These are phyloP conservation scores for Drosophila lowei DNA, from an alignment of 1,140 invertebrate species.

Conservation along the genomic window DNA sequence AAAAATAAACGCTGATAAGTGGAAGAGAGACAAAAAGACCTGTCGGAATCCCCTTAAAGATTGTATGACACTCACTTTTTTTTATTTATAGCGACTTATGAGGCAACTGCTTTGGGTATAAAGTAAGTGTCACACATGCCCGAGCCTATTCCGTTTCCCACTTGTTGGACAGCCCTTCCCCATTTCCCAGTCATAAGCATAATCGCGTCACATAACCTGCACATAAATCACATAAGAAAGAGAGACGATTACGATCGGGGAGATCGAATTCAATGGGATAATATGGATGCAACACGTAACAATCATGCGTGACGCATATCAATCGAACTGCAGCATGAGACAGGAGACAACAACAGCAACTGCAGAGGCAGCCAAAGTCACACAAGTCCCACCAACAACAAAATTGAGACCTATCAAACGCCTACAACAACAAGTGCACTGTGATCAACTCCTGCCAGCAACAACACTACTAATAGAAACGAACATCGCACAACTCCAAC, in stretches of 20 bases:
- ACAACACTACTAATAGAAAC: background rate
- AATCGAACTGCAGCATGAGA: constrained; percentile 51
- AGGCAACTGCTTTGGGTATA: too few species aligned
- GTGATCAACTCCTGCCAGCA: background rate
- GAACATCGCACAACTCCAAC: background rate
- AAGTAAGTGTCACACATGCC: constrained; percentile 1
- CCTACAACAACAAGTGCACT: too few species aligned
- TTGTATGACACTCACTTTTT: too few species aligned
- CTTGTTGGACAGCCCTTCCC: constrained; percentile 30
- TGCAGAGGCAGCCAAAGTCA: background rate
- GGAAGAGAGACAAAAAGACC: too few species aligned
- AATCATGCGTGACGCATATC: constrained; percentile 71
- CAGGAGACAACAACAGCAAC: constrained; percentile 16
- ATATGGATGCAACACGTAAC: constrained; percentile 61
- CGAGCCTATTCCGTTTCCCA: constrained; percentile 11
- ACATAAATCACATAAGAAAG: constrained; percentile 59
- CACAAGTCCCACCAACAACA: too few species aligned
- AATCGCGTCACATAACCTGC: constrained; percentile 50
- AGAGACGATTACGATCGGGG: constrained; percentile 21
- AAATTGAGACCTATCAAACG: too few species aligned
- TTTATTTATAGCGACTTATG: too few species aligned
- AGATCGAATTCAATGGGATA: constrained; percentile 53
- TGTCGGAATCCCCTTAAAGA: too few species aligned
- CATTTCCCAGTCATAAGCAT: constrained; percentile 10
- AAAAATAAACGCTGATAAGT: constrained; percentile 10